Percentiles rank a stretch among this genome's conserved stretches.
These are phyloP conservation scores for Ceratosolen solmsi DNA, from an alignment of 1,140 invertebrate genomes.

Conservation along the genomic window DNA sequence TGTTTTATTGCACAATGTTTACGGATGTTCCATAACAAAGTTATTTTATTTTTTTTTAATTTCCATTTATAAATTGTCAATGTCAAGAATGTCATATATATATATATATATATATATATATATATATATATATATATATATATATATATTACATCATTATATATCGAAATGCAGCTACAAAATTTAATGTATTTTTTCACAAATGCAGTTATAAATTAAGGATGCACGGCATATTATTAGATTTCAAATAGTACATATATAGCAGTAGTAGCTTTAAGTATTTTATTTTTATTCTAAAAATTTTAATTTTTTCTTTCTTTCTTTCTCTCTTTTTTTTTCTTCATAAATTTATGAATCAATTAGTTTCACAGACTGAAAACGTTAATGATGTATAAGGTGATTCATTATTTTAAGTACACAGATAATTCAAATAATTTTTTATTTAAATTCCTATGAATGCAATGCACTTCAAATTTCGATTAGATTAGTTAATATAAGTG, in stretches of 20 bases:
- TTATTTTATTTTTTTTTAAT: conserved; percentile 20
- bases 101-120: no score
- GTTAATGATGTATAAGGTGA: no score
- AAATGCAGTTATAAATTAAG: conserved; percentile 3
- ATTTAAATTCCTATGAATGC: not conserved
- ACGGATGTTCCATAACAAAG: conserved; percentile 17
- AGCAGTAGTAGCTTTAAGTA: not conserved
- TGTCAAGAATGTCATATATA: conserved; percentile 19
- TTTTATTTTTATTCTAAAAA: not conserved
- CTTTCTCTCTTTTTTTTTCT: no score
- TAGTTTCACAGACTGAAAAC: not conserved
- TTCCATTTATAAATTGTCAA: conserved; percentile 11
- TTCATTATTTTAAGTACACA: no score
- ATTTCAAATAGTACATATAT: not conserved
- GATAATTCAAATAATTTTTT: not conserved
- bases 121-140: no score
- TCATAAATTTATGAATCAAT: not conserved
- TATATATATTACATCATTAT: not conserved
- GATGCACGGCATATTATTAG: not conserved
- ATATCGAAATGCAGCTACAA: not conserved
- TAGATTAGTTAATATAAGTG: no score
- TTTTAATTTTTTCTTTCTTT: no score
- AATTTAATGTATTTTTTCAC: not conserved
- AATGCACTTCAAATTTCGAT: not conserved
- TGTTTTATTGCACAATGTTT: conserved; percentile 8